Evolutionary conservation across 1,140 invertebrate genomes (phyloP), one percentile per base, ranked within the genome.

Genomic region (Sycophila sp.): DNA sequence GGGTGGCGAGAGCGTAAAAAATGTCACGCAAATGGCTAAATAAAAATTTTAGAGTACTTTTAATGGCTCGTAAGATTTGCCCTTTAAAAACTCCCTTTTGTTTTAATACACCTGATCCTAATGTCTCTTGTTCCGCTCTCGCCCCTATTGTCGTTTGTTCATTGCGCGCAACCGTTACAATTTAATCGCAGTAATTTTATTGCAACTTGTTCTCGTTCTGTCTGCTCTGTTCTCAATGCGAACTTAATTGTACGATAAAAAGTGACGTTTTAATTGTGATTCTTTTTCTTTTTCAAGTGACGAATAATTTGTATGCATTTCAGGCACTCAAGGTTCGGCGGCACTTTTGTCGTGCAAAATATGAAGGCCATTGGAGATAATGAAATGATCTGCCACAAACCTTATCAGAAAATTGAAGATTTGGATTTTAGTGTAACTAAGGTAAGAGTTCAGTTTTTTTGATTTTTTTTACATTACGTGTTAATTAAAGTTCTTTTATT

Each of bases 301-400:
- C 15, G 10, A 1, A 42, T 42, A 5, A 42, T 22, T 17, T 47
- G 8, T 22, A 22, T 3, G 5, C 8, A 2, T 75, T 76, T 42
- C 70, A 86, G 95, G 69, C 95, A 97, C 87, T 97, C 96, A 0
- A 89, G 93, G 74, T 98, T 99, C 84, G 95, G 95, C 19, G 96
- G 97, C 32, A 97, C 96, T 11, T 99, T 92, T 85, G 91, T 94
- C 1, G 91, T 99, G 2, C 91, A 94, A 80, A 96, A 97, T 80
- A 91, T 98, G 89, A 98, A 98, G 84, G 96, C 96, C 11, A 93
- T 98, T 75, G 95, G 94, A 73, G 94, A 98, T 63, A 93, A 93
- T 71, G 82, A 85, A 49, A 83, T 98, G 51, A 94, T 99, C 73
- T 93, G 92, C 80, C 92, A 98, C 80, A 94, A 96, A 81, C 92